Conservation (phyloP, 2,113 vertebrate genomes). For the Pedetes capensis region DNA sequence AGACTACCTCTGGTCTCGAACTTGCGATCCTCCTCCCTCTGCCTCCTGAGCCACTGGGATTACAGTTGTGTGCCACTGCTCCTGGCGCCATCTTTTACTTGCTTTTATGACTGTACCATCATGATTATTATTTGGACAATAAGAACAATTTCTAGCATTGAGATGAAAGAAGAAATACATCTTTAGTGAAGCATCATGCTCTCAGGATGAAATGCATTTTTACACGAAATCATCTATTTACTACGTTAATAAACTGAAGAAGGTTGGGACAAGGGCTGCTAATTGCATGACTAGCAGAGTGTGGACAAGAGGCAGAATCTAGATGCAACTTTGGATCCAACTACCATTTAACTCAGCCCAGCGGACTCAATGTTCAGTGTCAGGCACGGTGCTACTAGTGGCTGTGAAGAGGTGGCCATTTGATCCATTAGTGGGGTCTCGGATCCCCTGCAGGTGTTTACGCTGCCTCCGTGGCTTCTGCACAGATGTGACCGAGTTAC, state of each 20-base stretch:
- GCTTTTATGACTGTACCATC: too few relatives aligned
- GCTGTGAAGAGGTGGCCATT: too few relatives aligned
- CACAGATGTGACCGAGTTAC: fast-evolving
- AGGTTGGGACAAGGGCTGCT: fast-evolving
- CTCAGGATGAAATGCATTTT: background rate
- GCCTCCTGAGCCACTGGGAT: too few relatives aligned
- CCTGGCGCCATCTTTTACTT: too few relatives aligned
- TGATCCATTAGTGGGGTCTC: background rate
- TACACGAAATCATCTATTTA: background rate
- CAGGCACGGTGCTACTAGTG: fast-evolving
- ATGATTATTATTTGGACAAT: background rate
- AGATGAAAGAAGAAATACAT: background rate
- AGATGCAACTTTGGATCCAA: background rate
- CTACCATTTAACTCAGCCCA: background rate
- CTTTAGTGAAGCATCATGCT: background rate
- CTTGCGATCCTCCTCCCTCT: too few relatives aligned
- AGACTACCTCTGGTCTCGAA: too few relatives aligned
- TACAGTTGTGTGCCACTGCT: too few relatives aligned
- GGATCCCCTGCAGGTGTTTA: background rate
- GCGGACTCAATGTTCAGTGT: fast-evolving
- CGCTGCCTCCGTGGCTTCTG: background rate
- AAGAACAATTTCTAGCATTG: background rate
- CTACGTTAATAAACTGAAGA: background rate
- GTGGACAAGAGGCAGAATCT: background rate
- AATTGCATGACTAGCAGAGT: fast-evolving